Evolutionary conservation across 1,140 invertebrate species (phyloP), one percentile per base, ranked within the genome.

Genomic region (Copidosoma floridanum): DNA sequence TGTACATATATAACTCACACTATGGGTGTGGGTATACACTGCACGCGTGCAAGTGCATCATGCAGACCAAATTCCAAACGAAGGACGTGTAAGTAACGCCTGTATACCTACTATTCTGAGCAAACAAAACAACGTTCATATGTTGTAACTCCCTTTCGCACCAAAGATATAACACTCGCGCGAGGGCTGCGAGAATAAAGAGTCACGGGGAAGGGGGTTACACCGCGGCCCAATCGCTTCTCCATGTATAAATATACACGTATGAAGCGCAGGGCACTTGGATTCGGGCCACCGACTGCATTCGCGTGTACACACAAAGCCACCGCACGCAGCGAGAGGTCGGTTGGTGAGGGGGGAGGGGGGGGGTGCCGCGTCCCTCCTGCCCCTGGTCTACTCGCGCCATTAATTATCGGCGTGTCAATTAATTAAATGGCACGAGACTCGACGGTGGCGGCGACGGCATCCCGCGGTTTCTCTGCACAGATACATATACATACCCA

Each of bases 361-460:
- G 6, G 16, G 40, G 16, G 40, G 14, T 8, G 29, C 29, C 6
- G 29, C 12, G 29, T 32, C 29, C 6, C 6, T 32, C 6, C 29
- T 8, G 29, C 29, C 12, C 29, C 29, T 32, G 12, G 12, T 8
- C 12, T 12, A 12, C 29, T 32, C 29, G 29, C 29, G 43, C 51
- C 43, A 54, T 61, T 61, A 61, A 61, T 61, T 61, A 61, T 61
- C 51, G 43, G 43, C 51, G 41, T 54, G 51, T 54, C 58, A 61
- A 61, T 61, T 61, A 61, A 61, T 61, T 61, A 61, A 61, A 61
- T 48, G 51, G 57, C 27, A 53, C 24, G 46, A 32, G 50, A 26
- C 55, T 32, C n/a, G 3, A 5, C 23, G 2, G 27, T 37, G 23
- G 23, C 11, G 16, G 14, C 37, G 14, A 18, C n/a, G n/a, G n/a